Conservation (phyloP, 2,888 invertebrate genomes). For the Argyresthia goedartella region DNA sequence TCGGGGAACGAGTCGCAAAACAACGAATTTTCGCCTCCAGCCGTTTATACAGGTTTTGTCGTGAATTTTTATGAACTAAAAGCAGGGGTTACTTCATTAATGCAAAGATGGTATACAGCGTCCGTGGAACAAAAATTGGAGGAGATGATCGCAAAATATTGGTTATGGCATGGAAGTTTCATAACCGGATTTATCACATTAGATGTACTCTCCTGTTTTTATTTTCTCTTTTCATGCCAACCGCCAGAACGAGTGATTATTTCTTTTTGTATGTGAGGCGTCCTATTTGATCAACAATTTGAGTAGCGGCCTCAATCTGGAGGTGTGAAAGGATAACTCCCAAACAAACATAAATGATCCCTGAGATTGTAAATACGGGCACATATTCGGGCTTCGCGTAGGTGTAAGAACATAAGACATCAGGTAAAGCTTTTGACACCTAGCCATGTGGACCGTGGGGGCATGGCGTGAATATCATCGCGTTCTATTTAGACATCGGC, state of each 20-base stretch:
- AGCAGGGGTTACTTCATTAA: conserved; percentile 43
- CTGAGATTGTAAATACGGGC: conserved; percentile 46
- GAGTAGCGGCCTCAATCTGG: conserved; percentile 44
- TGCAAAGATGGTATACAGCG: conserved; percentile 13
- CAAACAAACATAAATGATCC: conserved; percentile 50
- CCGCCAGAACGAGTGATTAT: too few relatives aligned
- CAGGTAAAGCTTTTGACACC: conserved; percentile 71
- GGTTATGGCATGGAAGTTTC: too few relatives aligned
- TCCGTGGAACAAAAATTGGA: too few relatives aligned
- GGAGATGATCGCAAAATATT: too few relatives aligned
- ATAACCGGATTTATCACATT: too few relatives aligned
- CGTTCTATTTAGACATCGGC: conserved; percentile 48
- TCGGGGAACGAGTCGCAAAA: conserved; percentile 61
- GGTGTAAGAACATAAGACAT: conserved; percentile 36
- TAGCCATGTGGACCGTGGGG: conserved; percentile 34
- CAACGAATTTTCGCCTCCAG: conserved; percentile 57
- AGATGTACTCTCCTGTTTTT: too few relatives aligned
- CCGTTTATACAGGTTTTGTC: conserved; percentile 64
- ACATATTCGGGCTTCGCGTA: conserved; percentile 33
- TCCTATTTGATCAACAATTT: conserved; percentile 39
- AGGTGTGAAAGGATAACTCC: conserved; percentile 66
- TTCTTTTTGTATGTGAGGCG: too few relatives aligned
- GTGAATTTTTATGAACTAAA: conserved; percentile 59
- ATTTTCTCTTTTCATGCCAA: too few relatives aligned
- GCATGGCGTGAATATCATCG: conserved; percentile 57